Conservation (phyloP, 2,797 vertebrate genomes). For the Novumbra hubbsi region DNA sequence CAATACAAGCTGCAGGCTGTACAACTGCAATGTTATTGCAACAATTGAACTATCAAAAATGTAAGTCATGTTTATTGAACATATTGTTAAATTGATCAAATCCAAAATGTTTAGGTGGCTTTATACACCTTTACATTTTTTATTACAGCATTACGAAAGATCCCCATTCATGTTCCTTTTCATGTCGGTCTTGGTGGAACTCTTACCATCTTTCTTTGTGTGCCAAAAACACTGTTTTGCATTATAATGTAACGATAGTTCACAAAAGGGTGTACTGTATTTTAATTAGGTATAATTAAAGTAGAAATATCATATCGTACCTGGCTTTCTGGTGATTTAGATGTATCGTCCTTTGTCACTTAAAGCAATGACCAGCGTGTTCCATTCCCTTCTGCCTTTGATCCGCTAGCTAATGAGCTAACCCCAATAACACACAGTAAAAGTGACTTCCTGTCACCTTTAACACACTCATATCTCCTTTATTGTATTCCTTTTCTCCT, state of each 20-base stretch:
- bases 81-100: background rate
- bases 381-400: background rate
- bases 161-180: background rate
- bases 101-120: background rate
- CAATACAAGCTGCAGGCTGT: conserved; percentile 56
- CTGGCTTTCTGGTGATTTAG: conserved; percentile 12
- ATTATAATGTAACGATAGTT: background rate
- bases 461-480: conserved; percentile 11
- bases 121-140: background rate
- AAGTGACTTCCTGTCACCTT: background rate
- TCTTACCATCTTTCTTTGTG: background rate
- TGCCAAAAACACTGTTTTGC: background rate
- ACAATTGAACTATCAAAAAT: background rate
- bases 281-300: background rate
- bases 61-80: background rate
- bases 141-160: background rate
- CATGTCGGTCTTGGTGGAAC: background rate
- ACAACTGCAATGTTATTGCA: background rate
- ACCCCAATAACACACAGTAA: background rate
- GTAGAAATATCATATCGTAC: conserved; percentile 23
- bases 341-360: background rate
- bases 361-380: background rate
- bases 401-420: background rate
- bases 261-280: background rate
- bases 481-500: conserved; percentile 13